Evolutionary conservation across 2,888 invertebrate species (phyloP).

Genomic region (Lithophane semibrunnea): DNA sequence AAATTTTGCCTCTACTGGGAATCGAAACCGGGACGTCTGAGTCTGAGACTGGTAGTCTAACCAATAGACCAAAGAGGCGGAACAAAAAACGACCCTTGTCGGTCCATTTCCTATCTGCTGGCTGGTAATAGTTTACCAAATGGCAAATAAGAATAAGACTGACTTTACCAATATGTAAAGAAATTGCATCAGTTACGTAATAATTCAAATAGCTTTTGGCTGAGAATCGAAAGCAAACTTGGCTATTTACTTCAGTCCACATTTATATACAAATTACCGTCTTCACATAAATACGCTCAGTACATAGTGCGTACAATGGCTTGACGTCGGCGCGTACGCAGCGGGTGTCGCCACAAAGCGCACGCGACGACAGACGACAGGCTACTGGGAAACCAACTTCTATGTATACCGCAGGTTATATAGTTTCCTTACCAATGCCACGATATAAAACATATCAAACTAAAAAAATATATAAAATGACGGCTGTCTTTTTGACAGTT

Average conservation of each 20-base stretch:
- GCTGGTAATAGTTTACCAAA: not conserved
- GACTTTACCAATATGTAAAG: not conserved
- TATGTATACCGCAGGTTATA: slow-evolving; percentile 27
- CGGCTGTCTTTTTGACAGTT: slow-evolving; percentile 19
- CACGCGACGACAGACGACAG: slow-evolving; percentile 54
- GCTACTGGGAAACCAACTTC: slow-evolving; percentile 50
- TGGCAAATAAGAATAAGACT: too few relatives aligned
- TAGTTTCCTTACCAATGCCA: slow-evolving; percentile 12
- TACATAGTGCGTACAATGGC: slow-evolving; percentile 59
- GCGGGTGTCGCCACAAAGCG: slow-evolving; percentile 64
- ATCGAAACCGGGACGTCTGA: too few relatives aligned
- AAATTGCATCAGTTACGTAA: not conserved
- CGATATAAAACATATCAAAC: slow-evolving; percentile 1
- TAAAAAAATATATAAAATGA: slow-evolving; percentile 1
- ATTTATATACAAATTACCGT: slow-evolving; percentile 57
- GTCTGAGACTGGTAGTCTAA: too few relatives aligned
- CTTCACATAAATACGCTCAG: slow-evolving; percentile 26
- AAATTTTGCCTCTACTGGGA: too few relatives aligned
- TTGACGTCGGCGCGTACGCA: slow-evolving; percentile 55
- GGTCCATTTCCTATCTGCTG: not conserved
- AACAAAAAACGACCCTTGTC: too few relatives aligned
- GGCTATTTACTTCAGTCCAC: slow-evolving; percentile 28
- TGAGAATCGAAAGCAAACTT: not conserved
- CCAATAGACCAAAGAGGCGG: too few relatives aligned
- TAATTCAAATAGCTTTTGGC: not conserved